A percentile compares a stretch with the other conserved stretches of the same genome.
These are phyloP conservation scores for Drosophila repletoides DNA, from an alignment of 1,140 invertebrate genomes.

Conservation along the genomic window DNA sequence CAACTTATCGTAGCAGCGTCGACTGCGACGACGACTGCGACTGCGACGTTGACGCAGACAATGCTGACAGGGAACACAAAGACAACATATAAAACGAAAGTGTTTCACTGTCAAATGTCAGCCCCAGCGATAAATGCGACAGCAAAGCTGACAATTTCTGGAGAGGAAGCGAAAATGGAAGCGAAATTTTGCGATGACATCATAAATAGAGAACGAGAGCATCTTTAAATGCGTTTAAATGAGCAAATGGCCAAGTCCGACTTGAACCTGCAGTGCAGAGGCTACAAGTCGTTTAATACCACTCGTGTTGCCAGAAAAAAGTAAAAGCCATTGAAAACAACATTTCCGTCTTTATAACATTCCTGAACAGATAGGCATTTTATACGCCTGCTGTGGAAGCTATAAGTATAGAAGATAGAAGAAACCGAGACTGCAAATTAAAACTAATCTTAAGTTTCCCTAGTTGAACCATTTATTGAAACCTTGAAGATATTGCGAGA, in stretches of 20 bases:
- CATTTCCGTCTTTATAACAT: too few species aligned
- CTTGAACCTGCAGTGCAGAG: too few species aligned
- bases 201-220: slow-evolving; percentile 21
- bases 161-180: slow-evolving; percentile 34
- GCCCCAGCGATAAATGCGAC: slow-evolving; percentile 29
- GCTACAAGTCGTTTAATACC: too few species aligned
- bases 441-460: too few species aligned
- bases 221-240: slow-evolving; percentile 12
- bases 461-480: too few species aligned
- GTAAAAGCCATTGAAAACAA: too few species aligned
- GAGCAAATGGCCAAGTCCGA: background rate
- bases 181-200: slow-evolving; percentile 47
- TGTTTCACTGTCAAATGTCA: slow-evolving; percentile 68
- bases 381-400: too few species aligned
- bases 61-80: slow-evolving; percentile 24
- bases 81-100: slow-evolving; percentile 51
- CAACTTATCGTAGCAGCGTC: slow-evolving; percentile 40
- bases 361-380: too few species aligned
- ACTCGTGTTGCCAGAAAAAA: too few species aligned
- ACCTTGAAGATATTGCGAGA: too few species aligned
- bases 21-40: slow-evolving; percentile 7
- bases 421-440: too few species aligned
- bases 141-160: slow-evolving; percentile 27
- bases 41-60: slow-evolving; percentile 6
- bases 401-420: too few species aligned